Evolutionary conservation across 2,888 invertebrate genomes (phyloP).

Genomic region (Rhagonycha lutea): DNA sequence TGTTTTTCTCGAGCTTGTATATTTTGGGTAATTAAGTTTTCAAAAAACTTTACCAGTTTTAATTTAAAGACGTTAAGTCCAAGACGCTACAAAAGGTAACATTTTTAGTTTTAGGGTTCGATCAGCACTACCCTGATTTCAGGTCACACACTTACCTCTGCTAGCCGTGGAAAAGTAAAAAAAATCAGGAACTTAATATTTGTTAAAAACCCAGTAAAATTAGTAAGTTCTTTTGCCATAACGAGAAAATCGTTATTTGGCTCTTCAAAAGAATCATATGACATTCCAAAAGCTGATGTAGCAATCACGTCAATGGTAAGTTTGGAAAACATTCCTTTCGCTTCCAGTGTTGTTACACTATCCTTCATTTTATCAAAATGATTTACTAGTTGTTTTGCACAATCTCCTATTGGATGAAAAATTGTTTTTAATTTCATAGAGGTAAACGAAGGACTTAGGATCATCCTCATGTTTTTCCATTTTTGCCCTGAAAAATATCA

Average conservation of each 20-base stretch:
- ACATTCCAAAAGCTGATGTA: conserved; percentile 56
- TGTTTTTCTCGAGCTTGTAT: conserved; percentile 40
- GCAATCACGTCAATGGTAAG: conserved; percentile 59
- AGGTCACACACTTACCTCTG: background rate
- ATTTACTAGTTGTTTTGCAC: conserved; percentile 34
- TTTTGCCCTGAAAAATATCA: conserved; percentile 8
- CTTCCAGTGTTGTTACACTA: conserved; percentile 48
- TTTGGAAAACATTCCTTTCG: conserved; percentile 55
- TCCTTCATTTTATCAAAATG: conserved; percentile 35
- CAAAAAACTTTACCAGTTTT: conserved; percentile 31
- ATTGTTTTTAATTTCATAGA: conserved; percentile 56
- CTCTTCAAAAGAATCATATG: conserved; percentile 58
- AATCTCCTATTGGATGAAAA: conserved; percentile 52
- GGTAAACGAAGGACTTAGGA: conserved; percentile 56
- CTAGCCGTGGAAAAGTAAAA: background rate
- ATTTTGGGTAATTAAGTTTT: conserved; percentile 38
- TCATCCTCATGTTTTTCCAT: conserved; percentile 53
- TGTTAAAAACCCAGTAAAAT: conserved; percentile 41
- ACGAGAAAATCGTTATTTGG: conserved; percentile 58
- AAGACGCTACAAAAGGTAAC: conserved; percentile 27
- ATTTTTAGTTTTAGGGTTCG: background rate
- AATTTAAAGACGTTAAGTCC: conserved; percentile 9
- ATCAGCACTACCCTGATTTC: too few species aligned
- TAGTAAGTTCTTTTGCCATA: conserved; percentile 56
- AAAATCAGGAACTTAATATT: background rate